Base-by-base conservation (phyloP, 2,113 vertebrate genomes). In the Apus apus region DNA sequence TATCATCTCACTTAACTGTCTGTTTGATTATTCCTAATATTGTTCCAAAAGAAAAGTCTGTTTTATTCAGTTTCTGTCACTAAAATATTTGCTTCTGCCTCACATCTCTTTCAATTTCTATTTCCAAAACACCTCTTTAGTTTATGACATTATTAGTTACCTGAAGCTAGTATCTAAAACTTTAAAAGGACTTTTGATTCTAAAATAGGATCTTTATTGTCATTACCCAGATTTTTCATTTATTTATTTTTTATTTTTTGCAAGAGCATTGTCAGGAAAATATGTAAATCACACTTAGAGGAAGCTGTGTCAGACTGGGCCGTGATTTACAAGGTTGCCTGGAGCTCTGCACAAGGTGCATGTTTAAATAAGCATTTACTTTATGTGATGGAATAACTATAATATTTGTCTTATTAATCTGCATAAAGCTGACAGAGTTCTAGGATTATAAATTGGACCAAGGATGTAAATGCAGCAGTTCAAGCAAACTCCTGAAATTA, bases 371-470 rank as follows among this genome's bases (percentile, higher is more conserved):
- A 93, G 81, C 81, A 83, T 94, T 94, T 92, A 46, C 82, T 76
- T 90, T 92, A 72, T 93, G 92, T 9, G 27, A 25, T n/a, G 30
- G 57, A 21, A 57, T 71, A 90, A 89, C 83, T 85, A 8, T 89
- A 89, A 82, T 89, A 96, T 89, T 92, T 92, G 87, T 73, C 93
- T 93, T 90, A 89, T 58, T 95, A 92, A 89, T 93, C 83, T 88
- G 83, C 80, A 82, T 76, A 87, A 85, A 93, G 88, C 80, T 93
- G 94, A 21, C 46, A 48, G 19, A 48, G 46, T 21, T 19, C 46
- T 48, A 54, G 76, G 46, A 45, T 90, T 87, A 90, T 85, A 92
- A 91, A 96, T 60, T 48, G 83, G 75, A 29, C 65, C 45, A 13
- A 57, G 60, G 54, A 83, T 43, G 38, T 34, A 92, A 95, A 87